Evolutionary conservation across 2,113 vertebrate genomes (phyloP), one percentile per base, ranked within the genome.

Genomic region (Uropsilus gracilis): DNA sequence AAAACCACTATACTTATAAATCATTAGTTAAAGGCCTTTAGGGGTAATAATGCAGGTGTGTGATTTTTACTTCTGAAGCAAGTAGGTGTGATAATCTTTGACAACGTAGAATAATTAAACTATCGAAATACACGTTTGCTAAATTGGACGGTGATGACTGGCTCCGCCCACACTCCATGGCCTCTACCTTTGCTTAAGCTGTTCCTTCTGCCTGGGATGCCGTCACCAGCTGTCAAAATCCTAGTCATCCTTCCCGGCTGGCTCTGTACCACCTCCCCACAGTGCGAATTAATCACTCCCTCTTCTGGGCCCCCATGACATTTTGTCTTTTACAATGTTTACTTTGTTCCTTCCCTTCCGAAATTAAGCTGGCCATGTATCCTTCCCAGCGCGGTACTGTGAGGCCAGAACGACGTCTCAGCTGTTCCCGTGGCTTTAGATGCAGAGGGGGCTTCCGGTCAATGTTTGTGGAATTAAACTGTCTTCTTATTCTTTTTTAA

Each of bases 271-370:
- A 46, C 85, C 61, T 71, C 91, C 68, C 89, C 64, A 4, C 53
- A 34, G 69, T 34, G 92, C 0, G 32, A 87, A 64, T 94, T 80
- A 77, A 66, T 89, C 94, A 80, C 77, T 77, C 81, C 76, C 44
- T 95, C 71, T 63, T 30, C 48, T 55, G 48, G 81, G 87, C 39
- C 88, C 92, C 42, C 2, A 0, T 81, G 95, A 93, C 91, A 77
- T 81, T 94, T 85, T 63, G 64, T 94, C 90, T 84, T 53, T 84
- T 50, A 55, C 90, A 55, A 30, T 89, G 95, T 94, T 94, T 63
- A 83, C 94, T 89, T 69, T 73, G 90, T 73, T 91, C 75, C 53
- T 68, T 93, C 72, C 75, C 83, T 48, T 94, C 86, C 71, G 88
- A 91, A 87, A 80, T 68, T 2, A 48, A 22, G 64, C 86, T 34